phyloP scores from a whole-genome alignment of 2,797 vertebrate species.

The Lithobates sylvaticus region DNA sequence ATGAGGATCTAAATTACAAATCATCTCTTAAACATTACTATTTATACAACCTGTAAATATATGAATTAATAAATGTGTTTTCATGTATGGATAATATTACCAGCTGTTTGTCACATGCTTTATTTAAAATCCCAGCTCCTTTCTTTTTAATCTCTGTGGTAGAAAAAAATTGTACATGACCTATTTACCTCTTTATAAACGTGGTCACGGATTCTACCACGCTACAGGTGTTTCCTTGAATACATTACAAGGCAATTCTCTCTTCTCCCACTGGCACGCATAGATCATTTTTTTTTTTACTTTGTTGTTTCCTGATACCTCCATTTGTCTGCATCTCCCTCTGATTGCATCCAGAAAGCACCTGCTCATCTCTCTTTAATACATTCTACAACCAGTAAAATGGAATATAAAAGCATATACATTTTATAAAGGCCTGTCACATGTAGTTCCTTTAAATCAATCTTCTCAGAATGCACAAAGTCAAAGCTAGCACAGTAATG shows the following conservation, averaged over 20 bases:
- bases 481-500: constrained; percentile 42
- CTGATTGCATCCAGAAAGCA: neutral
- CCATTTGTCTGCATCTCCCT: neutral
- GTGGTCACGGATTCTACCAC: neutral
- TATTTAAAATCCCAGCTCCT: too few species aligned
- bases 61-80: too few species aligned
- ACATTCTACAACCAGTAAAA: neutral
- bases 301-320: neutral
- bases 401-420: constrained; percentile 11
- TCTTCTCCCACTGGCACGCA: neutral
- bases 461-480: constrained; percentile 38
- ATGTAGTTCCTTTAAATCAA: constrained; percentile 44
- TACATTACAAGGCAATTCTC: neutral
- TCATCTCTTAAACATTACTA: too few species aligned
- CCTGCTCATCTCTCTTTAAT: neutral
- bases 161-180: neutral
- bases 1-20: too few species aligned
- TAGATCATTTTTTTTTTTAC: neutral
- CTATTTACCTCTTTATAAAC: neutral
- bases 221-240: neutral
- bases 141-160: too few species aligned
- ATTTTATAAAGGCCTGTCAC: constrained; percentile 50
- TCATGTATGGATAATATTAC: too few species aligned
- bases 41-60: too few species aligned
- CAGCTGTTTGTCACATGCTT: too few species aligned